Base-by-base conservation (phyloP, 2,797 vertebrate species). In the Echeneis naucrates region DNA sequence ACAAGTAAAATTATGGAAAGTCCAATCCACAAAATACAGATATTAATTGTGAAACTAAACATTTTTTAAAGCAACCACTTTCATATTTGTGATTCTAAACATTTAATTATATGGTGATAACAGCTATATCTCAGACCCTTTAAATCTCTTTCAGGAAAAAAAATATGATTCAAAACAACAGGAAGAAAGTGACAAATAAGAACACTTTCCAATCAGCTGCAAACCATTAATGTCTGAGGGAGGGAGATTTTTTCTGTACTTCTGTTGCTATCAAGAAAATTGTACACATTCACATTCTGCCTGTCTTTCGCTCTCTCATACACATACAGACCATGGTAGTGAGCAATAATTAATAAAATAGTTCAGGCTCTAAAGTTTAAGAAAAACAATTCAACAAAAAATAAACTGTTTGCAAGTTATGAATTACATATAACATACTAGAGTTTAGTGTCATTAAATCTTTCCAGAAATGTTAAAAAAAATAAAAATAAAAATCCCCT, bases 21-120 rank as follows among this genome's bases (percentile, higher is more conserved):
- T 32, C 9, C 44, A 11, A 19, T 37, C 19, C 65, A 14, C 3
- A 50, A 32, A 33, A 38, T n/a, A 6, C 12, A 33, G 5, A 58
- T 53, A 65, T 50, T 19, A 26, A 44, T 5, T 21, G 8, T 42
- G 4, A 61, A 61, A 61, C 68, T 55, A 13, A 63, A 3, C 13
- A 21, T n/a, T 17, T 56, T 61, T 42, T 35, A 14, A 58, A 45
- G 68, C 24, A 27, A 32, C 6, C 26, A 23, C 38, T 40, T 67
- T 14, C 44, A 35, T 14, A 35, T 27, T 45, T n/a, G 23, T 17
- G 42, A 60, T 35, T 26, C n/a, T 27, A 4, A 0, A 51, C 27
- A 44, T 45, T 30, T 53, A 6, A 50, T 21, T 12, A 1, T 33
- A 12, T n/a, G 45, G 23, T n/a, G 57, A 10, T 3, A 2, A 17